Evolutionary conservation across 2,797 vertebrate species (phyloP).

Genomic region (Bradypus variegatus): DNA sequence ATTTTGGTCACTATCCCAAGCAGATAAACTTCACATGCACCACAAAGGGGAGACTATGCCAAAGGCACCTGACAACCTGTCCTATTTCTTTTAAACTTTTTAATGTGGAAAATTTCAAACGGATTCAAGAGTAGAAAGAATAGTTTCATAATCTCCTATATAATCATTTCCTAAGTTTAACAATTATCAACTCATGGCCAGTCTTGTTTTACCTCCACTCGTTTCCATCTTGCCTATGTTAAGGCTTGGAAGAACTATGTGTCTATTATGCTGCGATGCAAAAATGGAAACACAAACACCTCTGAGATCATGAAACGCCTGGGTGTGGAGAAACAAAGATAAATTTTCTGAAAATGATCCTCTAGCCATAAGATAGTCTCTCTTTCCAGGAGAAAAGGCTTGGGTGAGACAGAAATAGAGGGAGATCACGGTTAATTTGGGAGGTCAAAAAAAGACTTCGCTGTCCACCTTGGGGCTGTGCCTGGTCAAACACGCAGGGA

Average conservation of each 20-base stretch:
- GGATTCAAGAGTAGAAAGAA: not conserved
- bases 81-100: not conserved
- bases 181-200: not conserved
- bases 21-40: not conserved
- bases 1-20: not conserved
- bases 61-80: not conserved
- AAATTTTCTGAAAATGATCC: not conserved
- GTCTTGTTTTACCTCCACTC: not conserved
- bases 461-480: not conserved
- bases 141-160: not conserved
- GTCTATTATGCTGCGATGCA: not conserved
- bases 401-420: not conserved
- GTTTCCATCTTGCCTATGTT: not conserved
- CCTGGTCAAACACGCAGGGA: not conserved
- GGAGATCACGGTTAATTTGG: not conserved
- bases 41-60: not conserved
- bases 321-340: not conserved
- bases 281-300: not conserved
- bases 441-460: not conserved
- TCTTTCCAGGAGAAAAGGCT: not conserved
- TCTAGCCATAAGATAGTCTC: not conserved
- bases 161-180: not conserved
- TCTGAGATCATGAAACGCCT: not conserved
- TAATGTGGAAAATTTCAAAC: not conserved
- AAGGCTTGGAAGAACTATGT: not conserved